These are phyloP conservation scores for Onthophagus taurus DNA, from an alignment of 1,140 invertebrate species.

Conservation along the genomic window DNA sequence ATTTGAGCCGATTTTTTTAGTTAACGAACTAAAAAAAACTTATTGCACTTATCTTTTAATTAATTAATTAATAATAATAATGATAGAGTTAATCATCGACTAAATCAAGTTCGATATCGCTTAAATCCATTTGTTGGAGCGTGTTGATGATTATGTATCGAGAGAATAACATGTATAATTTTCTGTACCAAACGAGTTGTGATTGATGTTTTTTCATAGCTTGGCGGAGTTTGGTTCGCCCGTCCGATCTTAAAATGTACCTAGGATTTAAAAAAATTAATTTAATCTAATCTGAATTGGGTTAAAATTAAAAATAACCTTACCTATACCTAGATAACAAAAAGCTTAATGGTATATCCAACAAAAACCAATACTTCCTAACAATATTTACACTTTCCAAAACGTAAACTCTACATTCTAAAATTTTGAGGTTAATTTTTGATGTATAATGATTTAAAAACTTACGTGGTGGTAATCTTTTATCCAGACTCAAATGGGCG, in stretches of 20 bases:
- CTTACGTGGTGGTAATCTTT: conserved; percentile 59
- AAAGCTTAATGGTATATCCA: conserved; percentile 74
- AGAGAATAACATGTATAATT: conserved; percentile 82
- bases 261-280: conserved; percentile 31
- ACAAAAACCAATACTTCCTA: conserved; percentile 75
- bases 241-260: conserved; percentile 49
- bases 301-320: conserved; percentile 25
- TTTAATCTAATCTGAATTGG: neutral
- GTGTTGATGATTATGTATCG: conserved; percentile 87
- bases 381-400: conserved; percentile 76
- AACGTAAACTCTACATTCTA: conserved; percentile 70
- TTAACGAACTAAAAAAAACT: too few relatives aligned
- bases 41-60: conserved; percentile 21
- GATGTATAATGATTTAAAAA: conserved; percentile 1
- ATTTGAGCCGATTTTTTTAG: too few relatives aligned
- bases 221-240: conserved; percentile 47
- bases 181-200: conserved; percentile 88
- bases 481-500: conserved; percentile 62
- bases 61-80: conserved; percentile 24
- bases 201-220: conserved; percentile 81
- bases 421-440: conserved; percentile 31
- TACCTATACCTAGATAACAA: conserved; percentile 66
- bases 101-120: conserved; percentile 65
- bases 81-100: conserved; percentile 46
- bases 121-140: conserved; percentile 56